phyloP scores from a whole-genome alignment of 2,797 vertebrate genomes.

The Emydoidea blandingii region DNA sequence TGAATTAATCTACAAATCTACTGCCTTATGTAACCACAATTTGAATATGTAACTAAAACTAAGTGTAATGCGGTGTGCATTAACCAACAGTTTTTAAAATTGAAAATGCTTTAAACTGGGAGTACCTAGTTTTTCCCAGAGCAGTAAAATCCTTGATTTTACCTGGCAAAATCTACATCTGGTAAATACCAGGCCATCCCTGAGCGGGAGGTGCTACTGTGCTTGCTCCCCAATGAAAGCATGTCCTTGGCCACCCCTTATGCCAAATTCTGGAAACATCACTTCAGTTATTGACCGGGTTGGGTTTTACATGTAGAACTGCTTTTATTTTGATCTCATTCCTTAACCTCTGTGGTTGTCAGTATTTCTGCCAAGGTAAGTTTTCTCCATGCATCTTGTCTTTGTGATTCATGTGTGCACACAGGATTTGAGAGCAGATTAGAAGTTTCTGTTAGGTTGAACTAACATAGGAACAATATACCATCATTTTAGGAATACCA shows the following conservation, averaged over 20 bases:
- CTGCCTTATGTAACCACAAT: background rate
- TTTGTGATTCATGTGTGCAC: accelerated
- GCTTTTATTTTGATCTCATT: background rate
- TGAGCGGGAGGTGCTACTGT: background rate
- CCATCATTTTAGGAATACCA: background rate
- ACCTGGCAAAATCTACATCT: background rate
- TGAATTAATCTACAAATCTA: background rate
- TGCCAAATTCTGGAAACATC: background rate
- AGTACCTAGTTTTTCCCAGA: background rate
- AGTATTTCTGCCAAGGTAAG: background rate
- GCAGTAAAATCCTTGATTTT: background rate
- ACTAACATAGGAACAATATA: accelerated
- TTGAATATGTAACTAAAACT: background rate
- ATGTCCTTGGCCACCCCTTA: slow-evolving; percentile 28
- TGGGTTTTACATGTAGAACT: slow-evolving; percentile 5
- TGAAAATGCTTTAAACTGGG: background rate
- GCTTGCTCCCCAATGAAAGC: background rate
- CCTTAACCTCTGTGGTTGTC: background rate
- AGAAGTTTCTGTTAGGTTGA: background rate
- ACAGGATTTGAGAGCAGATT: background rate
- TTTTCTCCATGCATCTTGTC: background rate
- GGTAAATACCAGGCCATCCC: background rate
- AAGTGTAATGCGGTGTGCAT: no score
- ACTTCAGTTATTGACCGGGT: background rate
- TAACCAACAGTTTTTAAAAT: background rate